Conservation (phyloP, 1,140 invertebrate genomes). For the Bombus pascuorum region DNA sequence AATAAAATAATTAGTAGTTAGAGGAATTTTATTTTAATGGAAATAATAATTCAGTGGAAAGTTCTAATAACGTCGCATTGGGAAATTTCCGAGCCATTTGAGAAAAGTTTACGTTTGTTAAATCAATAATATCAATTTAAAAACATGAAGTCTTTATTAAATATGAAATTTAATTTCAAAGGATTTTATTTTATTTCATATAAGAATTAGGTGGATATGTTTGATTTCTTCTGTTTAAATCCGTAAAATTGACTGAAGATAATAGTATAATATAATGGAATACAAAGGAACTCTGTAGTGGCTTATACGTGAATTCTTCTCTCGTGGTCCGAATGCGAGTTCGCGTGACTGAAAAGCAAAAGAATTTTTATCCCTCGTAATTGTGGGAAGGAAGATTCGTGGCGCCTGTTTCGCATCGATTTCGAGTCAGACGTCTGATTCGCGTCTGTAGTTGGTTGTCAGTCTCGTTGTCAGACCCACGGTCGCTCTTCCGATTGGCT, state of each 20-base stretch:
- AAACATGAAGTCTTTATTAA: too few species aligned
- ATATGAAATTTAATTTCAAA: neutral
- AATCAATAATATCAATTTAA: too few species aligned
- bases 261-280: neutral
- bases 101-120: too few species aligned
- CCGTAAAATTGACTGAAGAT: neutral
- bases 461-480: slow-evolving; percentile 38
- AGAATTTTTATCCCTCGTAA: slow-evolving; percentile 67
- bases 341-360: slow-evolving; percentile 68
- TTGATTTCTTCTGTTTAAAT: neutral
- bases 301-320: slow-evolving; percentile 61
- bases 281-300: neutral
- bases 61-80: too few species aligned
- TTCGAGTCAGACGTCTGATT: slow-evolving; percentile 63
- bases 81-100: too few species aligned
- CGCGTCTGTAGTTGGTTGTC: slow-evolving; percentile 59
- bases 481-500: neutral
- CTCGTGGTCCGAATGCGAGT: slow-evolving; percentile 54
- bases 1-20: neutral
- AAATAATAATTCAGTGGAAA: neutral
- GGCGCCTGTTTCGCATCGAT: slow-evolving; percentile 66
- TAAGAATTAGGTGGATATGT: neutral
- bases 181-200: neutral
- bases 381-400: slow-evolving; percentile 68
- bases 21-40: neutral